These are phyloP conservation scores for Greenwoodochromis staneri DNA, from an alignment of 2,113 vertebrate species.

Conservation along the genomic window DNA sequence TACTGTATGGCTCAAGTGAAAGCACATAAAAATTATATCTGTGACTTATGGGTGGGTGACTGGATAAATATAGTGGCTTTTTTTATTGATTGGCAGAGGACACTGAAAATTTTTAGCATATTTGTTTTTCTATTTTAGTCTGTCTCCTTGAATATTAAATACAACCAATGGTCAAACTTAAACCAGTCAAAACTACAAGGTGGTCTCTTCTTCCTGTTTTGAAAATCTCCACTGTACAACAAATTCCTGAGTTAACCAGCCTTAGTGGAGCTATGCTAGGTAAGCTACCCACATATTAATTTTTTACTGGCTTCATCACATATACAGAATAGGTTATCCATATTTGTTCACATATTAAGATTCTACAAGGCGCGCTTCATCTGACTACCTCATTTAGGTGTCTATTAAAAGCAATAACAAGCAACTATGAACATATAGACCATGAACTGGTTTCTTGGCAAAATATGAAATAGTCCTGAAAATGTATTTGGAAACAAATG, in stretches of 20 bases:
- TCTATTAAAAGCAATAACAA: neutral
- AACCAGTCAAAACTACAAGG: neutral
- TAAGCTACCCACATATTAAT: neutral
- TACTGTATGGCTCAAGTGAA: neutral
- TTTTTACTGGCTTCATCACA: neutral
- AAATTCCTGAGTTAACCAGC: neutral
- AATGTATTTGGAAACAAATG: neutral
- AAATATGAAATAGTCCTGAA: neutral
- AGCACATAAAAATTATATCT: neutral
- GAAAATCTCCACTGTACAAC: neutral
- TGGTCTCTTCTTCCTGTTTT: neutral
- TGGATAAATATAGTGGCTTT: neutral
- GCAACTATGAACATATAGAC: neutral
- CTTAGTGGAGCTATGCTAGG: neutral
- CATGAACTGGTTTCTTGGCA: neutral
- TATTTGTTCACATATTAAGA: neutral
- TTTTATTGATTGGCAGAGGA: neutral
- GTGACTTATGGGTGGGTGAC: neutral
- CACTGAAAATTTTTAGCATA: neutral
- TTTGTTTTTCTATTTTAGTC: neutral
- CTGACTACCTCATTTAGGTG: neutral
- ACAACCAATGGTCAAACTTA: neutral
- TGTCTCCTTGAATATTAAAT: neutral
- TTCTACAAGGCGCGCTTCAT: neutral
- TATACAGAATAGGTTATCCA: neutral